Evolutionary conservation across 2,888 invertebrate species (phyloP).

Genomic region (Andrena dorsata): DNA sequence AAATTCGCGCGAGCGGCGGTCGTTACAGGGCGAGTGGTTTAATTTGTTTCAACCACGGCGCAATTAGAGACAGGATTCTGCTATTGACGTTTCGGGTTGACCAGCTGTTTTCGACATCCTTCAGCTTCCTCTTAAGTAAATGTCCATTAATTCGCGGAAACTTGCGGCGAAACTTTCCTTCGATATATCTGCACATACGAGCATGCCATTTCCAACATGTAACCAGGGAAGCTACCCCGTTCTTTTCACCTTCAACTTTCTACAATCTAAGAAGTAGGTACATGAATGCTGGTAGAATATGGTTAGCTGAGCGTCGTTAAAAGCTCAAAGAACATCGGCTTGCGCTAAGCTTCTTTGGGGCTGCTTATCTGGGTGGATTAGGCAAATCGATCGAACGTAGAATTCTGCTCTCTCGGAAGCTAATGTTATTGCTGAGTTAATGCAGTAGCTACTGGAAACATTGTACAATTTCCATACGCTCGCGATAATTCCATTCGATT

Average conservation of each 20-base stretch:
- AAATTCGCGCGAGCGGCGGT: slow-evolving; percentile 35
- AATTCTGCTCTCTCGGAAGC: slow-evolving; percentile 27
- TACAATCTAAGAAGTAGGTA: not conserved
- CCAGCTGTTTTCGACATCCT: not conserved
- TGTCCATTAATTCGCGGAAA: too few species aligned
- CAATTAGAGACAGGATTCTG: not conserved
- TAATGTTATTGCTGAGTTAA: slow-evolving; percentile 34
- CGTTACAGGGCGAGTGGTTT: not conserved
- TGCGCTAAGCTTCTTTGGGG: slow-evolving; percentile 8
- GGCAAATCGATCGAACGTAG: slow-evolving; percentile 34
- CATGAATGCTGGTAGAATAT: not conserved
- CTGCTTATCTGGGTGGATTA: slow-evolving; percentile 44
- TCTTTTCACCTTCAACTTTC: not conserved
- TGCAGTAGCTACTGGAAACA: slow-evolving; percentile 2
- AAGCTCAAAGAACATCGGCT: slow-evolving; percentile 10
- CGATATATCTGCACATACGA: too few species aligned
- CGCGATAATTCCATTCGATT: slow-evolving; percentile 14
- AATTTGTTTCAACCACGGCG: slow-evolving; percentile 20
- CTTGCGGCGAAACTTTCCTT: too few species aligned
- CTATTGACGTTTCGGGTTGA: slow-evolving; percentile 6
- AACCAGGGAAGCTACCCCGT: too few species aligned
- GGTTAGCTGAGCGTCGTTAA: slow-evolving; percentile 28
- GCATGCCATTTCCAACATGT: too few species aligned
- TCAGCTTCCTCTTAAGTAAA: too few species aligned
- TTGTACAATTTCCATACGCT: slow-evolving; percentile 1